phyloP scores from a whole-genome alignment of 1,140 invertebrate species.

The Littorina saxatilis region DNA sequence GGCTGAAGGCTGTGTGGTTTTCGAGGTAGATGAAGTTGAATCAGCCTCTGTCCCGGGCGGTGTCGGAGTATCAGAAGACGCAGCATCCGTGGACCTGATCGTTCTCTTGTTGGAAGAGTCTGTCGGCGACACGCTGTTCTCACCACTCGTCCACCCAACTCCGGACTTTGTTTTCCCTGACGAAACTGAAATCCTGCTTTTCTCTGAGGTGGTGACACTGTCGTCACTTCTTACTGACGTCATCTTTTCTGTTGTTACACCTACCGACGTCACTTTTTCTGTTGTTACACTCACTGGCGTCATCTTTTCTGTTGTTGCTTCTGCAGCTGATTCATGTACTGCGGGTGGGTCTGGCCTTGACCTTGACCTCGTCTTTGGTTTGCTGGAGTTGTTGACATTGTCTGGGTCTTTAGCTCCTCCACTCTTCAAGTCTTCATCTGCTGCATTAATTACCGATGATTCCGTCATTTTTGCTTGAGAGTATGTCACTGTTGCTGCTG shows the following conservation, averaged over 20 bases:
- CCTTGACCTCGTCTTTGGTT: too few relatives aligned
- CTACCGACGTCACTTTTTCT: neutral
- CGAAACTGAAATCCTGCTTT: neutral
- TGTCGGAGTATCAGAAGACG: neutral
- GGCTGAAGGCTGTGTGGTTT: neutral
- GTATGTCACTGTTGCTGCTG: too few relatives aligned
- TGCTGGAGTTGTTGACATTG: too few relatives aligned
- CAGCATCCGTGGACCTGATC: neutral
- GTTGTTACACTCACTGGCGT: too few relatives aligned
- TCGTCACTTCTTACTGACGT: neutral
- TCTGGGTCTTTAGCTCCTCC: too few relatives aligned
- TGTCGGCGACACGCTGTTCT: neutral
- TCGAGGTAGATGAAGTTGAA: neutral
- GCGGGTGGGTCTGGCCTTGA: too few relatives aligned
- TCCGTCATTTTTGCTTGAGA: too few relatives aligned
- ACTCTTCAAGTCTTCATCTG: too few relatives aligned
- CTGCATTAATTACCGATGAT: too few relatives aligned
- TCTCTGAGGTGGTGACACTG: neutral
- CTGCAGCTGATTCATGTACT: neutral
- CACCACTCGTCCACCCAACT: neutral
- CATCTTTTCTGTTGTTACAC: neutral
- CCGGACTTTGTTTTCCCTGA: neutral
- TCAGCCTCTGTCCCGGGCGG: neutral
- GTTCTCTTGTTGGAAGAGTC: neutral
- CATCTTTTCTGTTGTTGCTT: neutral